Conservation (phyloP, 1,140 invertebrate species). For the Tetramorium simillimum region DNA sequence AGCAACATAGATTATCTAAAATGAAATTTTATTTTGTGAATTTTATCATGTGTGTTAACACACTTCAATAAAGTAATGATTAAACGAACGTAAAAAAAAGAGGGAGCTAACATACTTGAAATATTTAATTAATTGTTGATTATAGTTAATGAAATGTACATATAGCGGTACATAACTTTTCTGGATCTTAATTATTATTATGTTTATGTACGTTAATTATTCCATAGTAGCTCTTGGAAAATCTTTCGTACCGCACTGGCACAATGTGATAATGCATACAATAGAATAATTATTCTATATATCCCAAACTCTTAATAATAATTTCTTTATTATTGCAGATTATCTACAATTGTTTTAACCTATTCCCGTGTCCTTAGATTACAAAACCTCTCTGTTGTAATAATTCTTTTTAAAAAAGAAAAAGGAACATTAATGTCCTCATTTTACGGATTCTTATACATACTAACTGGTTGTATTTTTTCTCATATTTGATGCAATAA, state of each 20-base stretch:
- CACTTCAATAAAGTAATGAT: not conserved
- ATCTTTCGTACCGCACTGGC: not conserved
- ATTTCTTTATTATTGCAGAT: constrained; percentile 71
- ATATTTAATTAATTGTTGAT: not conserved
- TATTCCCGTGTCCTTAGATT: constrained; percentile 55
- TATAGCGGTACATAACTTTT: not conserved
- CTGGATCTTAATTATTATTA: not conserved
- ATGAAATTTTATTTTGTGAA: constrained; percentile 32
- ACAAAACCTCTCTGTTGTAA: constrained; percentile 8
- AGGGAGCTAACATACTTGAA: not conserved
- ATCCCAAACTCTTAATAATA: constrained; percentile 63
- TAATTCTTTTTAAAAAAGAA: constrained; percentile 20
- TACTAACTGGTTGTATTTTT: constrained; percentile 41
- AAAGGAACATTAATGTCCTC: not conserved
- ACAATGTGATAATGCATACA: constrained; percentile 31
- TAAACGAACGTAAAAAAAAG: not conserved
- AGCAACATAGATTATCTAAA: not conserved
- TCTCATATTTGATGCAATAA: constrained; percentile 13
- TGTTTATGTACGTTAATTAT: constrained; percentile 25
- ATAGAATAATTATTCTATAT: constrained; percentile 47
- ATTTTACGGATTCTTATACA: constrained; percentile 27
- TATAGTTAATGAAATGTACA: constrained; percentile 22
- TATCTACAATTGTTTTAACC: constrained; percentile 69
- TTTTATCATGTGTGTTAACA: not conserved
- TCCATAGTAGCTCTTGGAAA: not conserved